Base-by-base conservation (phyloP, 2,888 invertebrate genomes). In the Panzeria rudis region DNA sequence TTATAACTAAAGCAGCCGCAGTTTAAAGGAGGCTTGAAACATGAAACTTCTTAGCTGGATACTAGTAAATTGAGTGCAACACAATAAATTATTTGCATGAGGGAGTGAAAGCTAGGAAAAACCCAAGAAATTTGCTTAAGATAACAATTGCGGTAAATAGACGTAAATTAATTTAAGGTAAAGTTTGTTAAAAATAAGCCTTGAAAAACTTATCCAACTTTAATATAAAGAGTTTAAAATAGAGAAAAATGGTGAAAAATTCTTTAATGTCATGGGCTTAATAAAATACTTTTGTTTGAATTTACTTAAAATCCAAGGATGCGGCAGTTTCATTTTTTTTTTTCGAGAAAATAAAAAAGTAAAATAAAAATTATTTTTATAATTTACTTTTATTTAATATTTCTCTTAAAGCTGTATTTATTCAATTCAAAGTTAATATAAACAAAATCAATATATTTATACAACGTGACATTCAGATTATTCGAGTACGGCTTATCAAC, bases 151-250 rank as follows among this genome's bases (percentile, higher is more conserved):
- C 69, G 82, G 78, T 47, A 82, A 82, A 85, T 78, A 73, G 85
- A 82, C 82, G 59, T 50, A 85, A 85, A 82, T 82, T 85, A 85
- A 85, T 85, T 85, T 78, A 78, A 75, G 23, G 50, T 52, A 64
- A 15, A 76, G 20, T 82, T 76, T 62, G 54, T 71, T 47, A 47
- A 71, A 61, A 32, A 62, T 47, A 25, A 32, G 56, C n/a, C 35
- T 59, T 29, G 11, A 54, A 15, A 59, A 44, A 56, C 8, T 73
- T 62, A 11, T 20, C 25, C 11, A 8, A 13, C 1, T 59, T 61
- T 20, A 38, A 62, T 9, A 9, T 20, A 17, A 44, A 44, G 23
- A 32, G 9, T 50, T 13, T 25, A 17, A 15, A 15, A 29, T 13
- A 15, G 17, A 29, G 15, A 17, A 4, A 32, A 0, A 23, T 47